phyloP scores from a whole-genome alignment of 2,113 vertebrate species.

The Albula goreensis region DNA sequence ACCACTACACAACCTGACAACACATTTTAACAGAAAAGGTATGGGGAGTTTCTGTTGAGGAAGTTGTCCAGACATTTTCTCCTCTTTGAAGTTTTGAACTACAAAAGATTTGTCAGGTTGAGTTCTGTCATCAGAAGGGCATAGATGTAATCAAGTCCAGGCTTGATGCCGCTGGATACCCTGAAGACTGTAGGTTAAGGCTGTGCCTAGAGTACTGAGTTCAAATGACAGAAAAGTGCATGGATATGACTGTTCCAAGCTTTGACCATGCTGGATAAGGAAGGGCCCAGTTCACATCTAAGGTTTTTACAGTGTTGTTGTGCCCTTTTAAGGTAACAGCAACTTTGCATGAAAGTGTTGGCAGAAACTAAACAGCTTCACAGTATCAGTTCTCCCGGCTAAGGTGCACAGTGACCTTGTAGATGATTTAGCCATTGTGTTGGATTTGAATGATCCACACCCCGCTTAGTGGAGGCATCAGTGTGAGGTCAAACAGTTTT shows the following conservation, averaged over 20 bases:
- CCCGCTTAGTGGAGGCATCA: background rate
- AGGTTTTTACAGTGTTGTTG: background rate
- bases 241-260: background rate
- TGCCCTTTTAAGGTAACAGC: background rate
- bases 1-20: background rate
- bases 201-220: too few species aligned
- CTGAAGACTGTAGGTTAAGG: too few species aligned
- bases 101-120: too few species aligned
- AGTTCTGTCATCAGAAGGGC: too few species aligned
- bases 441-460: background rate
- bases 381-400: background rate
- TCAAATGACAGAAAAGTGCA: background rate
- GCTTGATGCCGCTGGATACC: too few species aligned
- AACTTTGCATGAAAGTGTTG: background rate
- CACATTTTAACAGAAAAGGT: background rate
- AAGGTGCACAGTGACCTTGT: background rate
- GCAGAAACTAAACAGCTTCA: background rate
- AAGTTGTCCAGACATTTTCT: background rate
- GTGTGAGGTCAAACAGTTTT: background rate
- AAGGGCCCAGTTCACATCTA: background rate
- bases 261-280: background rate
- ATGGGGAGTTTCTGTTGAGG: background rate
- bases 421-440: slow-evolving; percentile 1
- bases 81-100: background rate
- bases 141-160: too few species aligned